Evolutionary conservation across 2,888 invertebrate genomes (phyloP), one percentile per base, ranked within the genome.

Genomic region (Lysandra coridon): DNA sequence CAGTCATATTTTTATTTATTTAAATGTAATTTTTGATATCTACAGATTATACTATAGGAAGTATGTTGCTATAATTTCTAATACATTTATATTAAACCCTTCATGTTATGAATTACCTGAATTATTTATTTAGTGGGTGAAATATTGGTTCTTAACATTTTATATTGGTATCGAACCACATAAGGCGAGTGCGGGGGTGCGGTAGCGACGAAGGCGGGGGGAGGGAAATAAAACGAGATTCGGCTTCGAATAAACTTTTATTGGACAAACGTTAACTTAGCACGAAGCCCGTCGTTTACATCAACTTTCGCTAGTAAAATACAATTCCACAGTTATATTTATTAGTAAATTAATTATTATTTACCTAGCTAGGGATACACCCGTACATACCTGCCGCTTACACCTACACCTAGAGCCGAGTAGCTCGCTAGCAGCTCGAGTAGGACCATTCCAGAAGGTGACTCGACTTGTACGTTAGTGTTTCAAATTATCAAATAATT

Each of bases 241-340:
- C 87, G 88, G 91, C 91, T 92, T 90, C 88, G 92, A 91, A 92
- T 92, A 92, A 92, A 90, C 87, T 89, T 93, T 93, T 93, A 93
- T 92, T 94, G 92, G 93, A 92, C 92, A 92, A 91, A 91, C 88
- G 86, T 87, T 86, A 88, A 87, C 87, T 87, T 86, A 87, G 85
- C 84, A 83, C 84, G 89, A 89, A 90, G 90, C 89, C 88, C 85
- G 88, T 89, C 87, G 89, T 89, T 87, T 92, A 93, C 92, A 92
- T 89, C 89, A 90, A 92, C 89, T 79, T 87, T 88, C 85, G 89
- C 91, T 92, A 92, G 82, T 89, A 88, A 91, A 88, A 88, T 88
- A 88, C 87, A 88, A 85, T 87, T 86, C 83, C 83, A 84, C 85
- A 83, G 81, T 80, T 79, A 80, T 76, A 85, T 86, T 87, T 85